Evolutionary conservation across 2,888 invertebrate genomes (phyloP).

Genomic region (Archips crataeganus): DNA sequence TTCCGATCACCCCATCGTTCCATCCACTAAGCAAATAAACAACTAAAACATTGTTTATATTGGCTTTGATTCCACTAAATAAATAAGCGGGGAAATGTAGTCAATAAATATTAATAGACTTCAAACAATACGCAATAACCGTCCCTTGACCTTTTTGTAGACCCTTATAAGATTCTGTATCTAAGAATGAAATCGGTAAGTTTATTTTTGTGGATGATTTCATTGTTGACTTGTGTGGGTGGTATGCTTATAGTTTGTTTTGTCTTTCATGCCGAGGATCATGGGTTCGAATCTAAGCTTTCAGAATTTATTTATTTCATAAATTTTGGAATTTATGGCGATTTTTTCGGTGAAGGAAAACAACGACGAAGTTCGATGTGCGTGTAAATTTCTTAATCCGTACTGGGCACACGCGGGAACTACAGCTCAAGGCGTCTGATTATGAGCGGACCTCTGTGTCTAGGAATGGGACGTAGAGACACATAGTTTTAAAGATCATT

Average conservation of each 20-base stretch:
- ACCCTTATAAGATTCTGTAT: slow-evolving; percentile 7
- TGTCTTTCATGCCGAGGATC: too few relatives aligned
- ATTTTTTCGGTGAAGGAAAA: too few relatives aligned
- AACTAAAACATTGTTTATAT: slow-evolving; percentile 40
- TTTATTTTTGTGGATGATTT: neutral
- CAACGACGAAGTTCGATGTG: too few relatives aligned
- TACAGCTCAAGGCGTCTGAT: too few relatives aligned
- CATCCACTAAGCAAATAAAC: slow-evolving; percentile 43
- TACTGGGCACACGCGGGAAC: too few relatives aligned
- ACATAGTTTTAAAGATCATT: too few relatives aligned
- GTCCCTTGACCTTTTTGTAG: slow-evolving; percentile 18
- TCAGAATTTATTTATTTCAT: too few relatives aligned
- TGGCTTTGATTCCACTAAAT: slow-evolving; percentile 31
- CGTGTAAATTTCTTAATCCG: too few relatives aligned
- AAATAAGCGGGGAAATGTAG: slow-evolving; percentile 23
- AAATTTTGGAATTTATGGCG: too few relatives aligned
- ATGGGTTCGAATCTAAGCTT: too few relatives aligned
- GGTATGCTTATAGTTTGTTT: neutral
- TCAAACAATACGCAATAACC: slow-evolving; percentile 22
- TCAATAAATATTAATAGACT: slow-evolving; percentile 20
- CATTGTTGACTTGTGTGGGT: neutral
- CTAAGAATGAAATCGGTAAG: neutral
- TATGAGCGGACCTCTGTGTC: too few relatives aligned
- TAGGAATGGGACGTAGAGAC: too few relatives aligned
- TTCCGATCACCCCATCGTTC: slow-evolving; percentile 42